These are phyloP conservation scores for Zaprionus lachaisei DNA, from an alignment of 1,140 invertebrate genomes.

Conservation along the genomic window DNA sequence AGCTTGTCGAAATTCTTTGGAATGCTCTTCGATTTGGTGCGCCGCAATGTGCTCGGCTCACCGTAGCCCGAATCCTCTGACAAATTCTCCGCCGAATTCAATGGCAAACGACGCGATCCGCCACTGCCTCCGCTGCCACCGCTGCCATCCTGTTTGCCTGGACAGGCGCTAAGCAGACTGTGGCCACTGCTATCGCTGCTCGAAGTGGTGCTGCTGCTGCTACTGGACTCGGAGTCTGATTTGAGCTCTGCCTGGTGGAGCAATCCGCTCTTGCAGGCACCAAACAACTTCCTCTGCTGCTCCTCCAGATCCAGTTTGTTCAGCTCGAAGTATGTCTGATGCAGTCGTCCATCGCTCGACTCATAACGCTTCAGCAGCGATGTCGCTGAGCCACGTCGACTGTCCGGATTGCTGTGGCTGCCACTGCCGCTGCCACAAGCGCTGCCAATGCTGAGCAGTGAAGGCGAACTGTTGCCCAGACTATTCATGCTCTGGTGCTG, in stretches of 20 bases:
- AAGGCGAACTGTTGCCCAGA: constrained; percentile 82
- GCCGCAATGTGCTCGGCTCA: constrained; percentile 85
- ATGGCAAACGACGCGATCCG: constrained; percentile 45
- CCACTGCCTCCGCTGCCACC: constrained; percentile 66
- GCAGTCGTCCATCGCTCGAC: constrained; percentile 70
- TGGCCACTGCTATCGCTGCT: constrained; percentile 62
- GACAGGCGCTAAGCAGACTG: constrained; percentile 57
- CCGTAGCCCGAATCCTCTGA: constrained; percentile 91
- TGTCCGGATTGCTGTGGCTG: constrained; percentile 69
- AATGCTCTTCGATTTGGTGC: constrained; percentile 84
- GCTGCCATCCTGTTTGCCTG: constrained; percentile 44
- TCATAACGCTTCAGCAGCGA: constrained; percentile 77
- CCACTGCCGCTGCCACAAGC: constrained; percentile 60
- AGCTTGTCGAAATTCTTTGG: constrained; percentile 84
- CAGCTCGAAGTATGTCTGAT: constrained; percentile 81
- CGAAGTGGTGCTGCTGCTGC: constrained; percentile 39
- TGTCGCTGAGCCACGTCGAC: constrained; percentile 61
- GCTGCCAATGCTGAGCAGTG: constrained; percentile 79
- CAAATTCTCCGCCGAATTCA: constrained; percentile 89
- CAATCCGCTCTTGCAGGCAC: constrained; percentile 46
- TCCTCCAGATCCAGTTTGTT: constrained; percentile 77
- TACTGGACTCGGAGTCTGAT: constrained; percentile 71
- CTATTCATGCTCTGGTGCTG: constrained; percentile 69
- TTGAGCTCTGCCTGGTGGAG: constrained; percentile 60
- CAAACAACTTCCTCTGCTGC: constrained; percentile 52